phyloP scores from a whole-genome alignment of 2,888 invertebrate genomes.

The Mellilla xanthometata region DNA sequence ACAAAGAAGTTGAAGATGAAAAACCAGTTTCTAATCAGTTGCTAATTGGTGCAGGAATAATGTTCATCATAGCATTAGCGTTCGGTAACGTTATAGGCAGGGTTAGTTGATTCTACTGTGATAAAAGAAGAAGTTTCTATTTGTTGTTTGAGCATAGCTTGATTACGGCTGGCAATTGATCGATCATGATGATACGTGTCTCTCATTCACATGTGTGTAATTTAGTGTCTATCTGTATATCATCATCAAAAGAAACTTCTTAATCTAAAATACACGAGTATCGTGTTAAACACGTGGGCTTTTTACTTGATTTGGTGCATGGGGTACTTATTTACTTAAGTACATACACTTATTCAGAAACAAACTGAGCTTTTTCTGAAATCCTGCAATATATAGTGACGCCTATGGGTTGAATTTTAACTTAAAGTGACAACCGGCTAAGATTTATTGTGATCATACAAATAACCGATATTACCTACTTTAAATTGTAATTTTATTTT shows the following conservation, averaged over 20 bases:
- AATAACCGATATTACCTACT: neutral
- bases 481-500: constrained; percentile 2
- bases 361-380: too few species aligned
- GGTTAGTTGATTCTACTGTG: constrained; percentile 54
- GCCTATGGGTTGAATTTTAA: too few species aligned
- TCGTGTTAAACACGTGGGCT: too few species aligned
- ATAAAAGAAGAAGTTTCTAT: constrained; percentile 13
- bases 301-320: too few species aligned
- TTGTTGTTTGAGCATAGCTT: neutral
- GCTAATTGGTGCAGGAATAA: constrained; percentile 58
- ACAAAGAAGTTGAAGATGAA: constrained; percentile 41
- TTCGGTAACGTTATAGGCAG: constrained; percentile 65
- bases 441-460: constrained; percentile 7
- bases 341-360: constrained; percentile 4
- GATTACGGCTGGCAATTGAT: too few species aligned
- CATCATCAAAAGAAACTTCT: too few species aligned
- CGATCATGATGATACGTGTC: too few species aligned
- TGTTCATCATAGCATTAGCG: constrained; percentile 61
- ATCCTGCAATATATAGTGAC: too few species aligned
- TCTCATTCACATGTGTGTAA: too few species aligned
- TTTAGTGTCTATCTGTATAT: too few species aligned
- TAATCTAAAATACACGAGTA: too few species aligned
- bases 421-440: constrained; percentile 17
- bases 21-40: constrained; percentile 59
- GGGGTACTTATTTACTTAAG: too few species aligned